Conservation (phyloP, 1,140 invertebrate genomes). For the Polypedilum pembai region DNA sequence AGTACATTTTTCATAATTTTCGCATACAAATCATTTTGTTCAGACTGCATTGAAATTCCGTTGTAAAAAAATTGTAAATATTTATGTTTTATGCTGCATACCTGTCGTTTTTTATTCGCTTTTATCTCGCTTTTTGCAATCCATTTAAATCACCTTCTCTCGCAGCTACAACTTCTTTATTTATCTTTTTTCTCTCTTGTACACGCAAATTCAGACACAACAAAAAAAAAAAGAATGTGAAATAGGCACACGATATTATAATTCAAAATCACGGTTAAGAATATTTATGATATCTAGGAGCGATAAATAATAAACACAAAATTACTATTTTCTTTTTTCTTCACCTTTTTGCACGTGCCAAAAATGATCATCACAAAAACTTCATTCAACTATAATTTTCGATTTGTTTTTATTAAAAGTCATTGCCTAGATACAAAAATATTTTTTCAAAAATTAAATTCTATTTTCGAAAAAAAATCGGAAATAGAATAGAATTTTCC, state of each 20-base stretch:
- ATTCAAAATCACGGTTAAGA: conserved; percentile 15
- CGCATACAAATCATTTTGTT: conserved; percentile 1
- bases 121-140: conserved; percentile 4
- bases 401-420: background rate
- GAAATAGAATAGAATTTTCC: no score
- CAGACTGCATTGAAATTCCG: background rate
- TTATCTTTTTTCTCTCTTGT: background rate
- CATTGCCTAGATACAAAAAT: no score
- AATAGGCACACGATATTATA: conserved; percentile 9
- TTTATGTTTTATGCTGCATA: conserved; percentile 18
- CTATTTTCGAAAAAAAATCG: no score
- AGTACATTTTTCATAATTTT: background rate
- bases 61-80: conserved; percentile 5
- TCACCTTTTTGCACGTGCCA: background rate
- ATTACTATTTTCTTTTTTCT: background rate
- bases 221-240: background rate
- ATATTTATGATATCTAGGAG: conserved; percentile 1
- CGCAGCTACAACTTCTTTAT: background rate
- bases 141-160: conserved; percentile 9
- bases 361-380: background rate
- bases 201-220: background rate
- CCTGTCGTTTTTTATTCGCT: conserved; percentile 16
- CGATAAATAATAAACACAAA: background rate
- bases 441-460: no score
- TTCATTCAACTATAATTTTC: background rate